A percentile compares a stretch with the other conserved stretches of the same genome.
phyloP scores from a whole-genome alignment of 2,797 vertebrate genomes.

The Catostomus latipinnis region DNA sequence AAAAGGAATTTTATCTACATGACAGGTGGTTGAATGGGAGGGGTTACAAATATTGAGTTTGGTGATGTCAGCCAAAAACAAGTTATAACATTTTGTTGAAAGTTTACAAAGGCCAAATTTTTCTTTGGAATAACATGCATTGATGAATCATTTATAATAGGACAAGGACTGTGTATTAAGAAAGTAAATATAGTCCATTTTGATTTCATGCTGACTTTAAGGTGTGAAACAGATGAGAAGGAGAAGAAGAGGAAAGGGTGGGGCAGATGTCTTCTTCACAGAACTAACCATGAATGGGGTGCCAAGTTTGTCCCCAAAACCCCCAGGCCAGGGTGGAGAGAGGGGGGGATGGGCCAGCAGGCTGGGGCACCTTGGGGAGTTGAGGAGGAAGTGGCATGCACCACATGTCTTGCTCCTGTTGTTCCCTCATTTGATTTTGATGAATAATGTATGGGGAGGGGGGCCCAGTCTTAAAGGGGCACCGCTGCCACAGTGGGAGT shows the following conservation, averaged over 20 bases:
- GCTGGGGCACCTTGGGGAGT: slow-evolving; percentile 65
- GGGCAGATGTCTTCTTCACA: slow-evolving; percentile 56
- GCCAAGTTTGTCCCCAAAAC: slow-evolving; percentile 65
- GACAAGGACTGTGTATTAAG: too few species aligned
- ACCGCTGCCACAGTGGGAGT: slow-evolving; percentile 83
- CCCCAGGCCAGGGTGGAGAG: slow-evolving; percentile 59
- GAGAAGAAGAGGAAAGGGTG: background rate
- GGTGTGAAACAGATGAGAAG: slow-evolving; percentile 45
- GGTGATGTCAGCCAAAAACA: too few species aligned
- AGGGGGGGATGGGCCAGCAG: slow-evolving; percentile 77
- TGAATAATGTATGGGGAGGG: slow-evolving; percentile 83
- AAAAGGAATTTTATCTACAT: too few species aligned
- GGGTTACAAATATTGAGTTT: too few species aligned
- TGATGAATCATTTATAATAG: too few species aligned
- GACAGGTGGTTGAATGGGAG: too few species aligned
- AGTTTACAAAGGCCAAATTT: too few species aligned
- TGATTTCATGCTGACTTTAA: background rate
- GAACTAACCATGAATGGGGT: slow-evolving; percentile 60
- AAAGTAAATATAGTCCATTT: too few species aligned
- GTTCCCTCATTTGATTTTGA: slow-evolving; percentile 87
- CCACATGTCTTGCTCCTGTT: slow-evolving; percentile 83
- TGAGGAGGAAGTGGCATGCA: slow-evolving; percentile 82
- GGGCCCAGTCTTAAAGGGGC: slow-evolving; percentile 82
- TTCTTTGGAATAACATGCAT: too few species aligned
- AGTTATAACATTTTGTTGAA: too few species aligned